Evolutionary conservation across 2,797 vertebrate genomes (phyloP).

Genomic region (Scleropages formosus): DNA sequence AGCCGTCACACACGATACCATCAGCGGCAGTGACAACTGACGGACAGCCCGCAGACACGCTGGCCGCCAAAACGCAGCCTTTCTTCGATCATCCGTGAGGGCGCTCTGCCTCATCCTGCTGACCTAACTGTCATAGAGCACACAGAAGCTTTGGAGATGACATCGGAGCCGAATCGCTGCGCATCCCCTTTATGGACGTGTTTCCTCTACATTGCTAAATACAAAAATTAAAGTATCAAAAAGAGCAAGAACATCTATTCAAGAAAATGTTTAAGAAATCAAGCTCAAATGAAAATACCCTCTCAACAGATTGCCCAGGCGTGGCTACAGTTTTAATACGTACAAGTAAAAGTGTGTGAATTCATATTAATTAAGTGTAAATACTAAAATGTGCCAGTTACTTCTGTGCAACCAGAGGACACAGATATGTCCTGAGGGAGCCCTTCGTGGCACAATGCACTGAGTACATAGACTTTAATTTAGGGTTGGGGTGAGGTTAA

Average conservation of each 20-base stretch:
- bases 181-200: not conserved
- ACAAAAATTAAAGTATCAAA: not conserved
- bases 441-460: too few species aligned
- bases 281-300: not conserved
- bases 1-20: slow-evolving; percentile 51
- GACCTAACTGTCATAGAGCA: not conserved
- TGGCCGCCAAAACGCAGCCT: not conserved
- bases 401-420: too few species aligned
- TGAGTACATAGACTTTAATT: too few species aligned
- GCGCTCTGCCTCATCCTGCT: not conserved
- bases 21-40: slow-evolving; percentile 50
- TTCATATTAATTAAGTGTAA: too few species aligned
- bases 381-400: too few species aligned
- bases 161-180: too few species aligned
- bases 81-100: slow-evolving; percentile 6
- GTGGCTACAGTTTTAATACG: too few species aligned
- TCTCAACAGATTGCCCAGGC: too few species aligned
- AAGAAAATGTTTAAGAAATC: not conserved
- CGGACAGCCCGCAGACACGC: slow-evolving; percentile 40
- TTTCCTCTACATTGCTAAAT: not conserved
- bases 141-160: not conserved
- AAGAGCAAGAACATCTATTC: not conserved
- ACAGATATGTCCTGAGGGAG: too few species aligned
- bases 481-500: too few species aligned
- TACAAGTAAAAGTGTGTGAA: too few species aligned